Evolutionary conservation across 2,888 invertebrate species (phyloP).

Genomic region (Leistus spinibarbis): DNA sequence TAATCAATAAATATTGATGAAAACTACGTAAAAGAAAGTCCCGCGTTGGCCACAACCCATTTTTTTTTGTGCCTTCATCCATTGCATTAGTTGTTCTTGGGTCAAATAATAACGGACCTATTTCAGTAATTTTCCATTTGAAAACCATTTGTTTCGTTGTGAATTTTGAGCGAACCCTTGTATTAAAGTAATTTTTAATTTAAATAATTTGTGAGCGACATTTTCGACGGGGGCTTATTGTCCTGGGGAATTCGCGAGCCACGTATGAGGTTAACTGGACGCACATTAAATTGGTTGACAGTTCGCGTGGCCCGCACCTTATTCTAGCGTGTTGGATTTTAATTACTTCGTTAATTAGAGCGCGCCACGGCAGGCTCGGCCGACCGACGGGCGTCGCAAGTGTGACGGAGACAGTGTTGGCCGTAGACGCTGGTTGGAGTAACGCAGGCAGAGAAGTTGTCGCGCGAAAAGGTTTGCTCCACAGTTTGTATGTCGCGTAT

Average conservation of each 20-base stretch:
- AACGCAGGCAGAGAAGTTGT: neutral
- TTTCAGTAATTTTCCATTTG: neutral
- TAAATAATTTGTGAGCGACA: neutral
- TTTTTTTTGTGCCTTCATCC: no score
- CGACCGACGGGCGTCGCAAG: neutral
- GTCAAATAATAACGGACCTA: no score
- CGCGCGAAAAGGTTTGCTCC: neutral
- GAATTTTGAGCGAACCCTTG: neutral
- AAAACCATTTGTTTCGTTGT: neutral
- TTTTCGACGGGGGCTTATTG: neutral
- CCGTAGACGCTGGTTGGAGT: neutral
- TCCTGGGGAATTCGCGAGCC: neutral
- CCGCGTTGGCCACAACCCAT: no score
- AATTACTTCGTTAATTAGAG: constrained; percentile 21
- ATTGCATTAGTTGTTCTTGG: no score
- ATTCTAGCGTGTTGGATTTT: constrained; percentile 13
- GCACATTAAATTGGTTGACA: constrained; percentile 3
- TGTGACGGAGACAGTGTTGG: neutral
- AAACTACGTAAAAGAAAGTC: no score
- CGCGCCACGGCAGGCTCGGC: neutral
- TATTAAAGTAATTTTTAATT: neutral
- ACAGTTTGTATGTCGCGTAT: neutral
- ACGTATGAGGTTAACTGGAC: neutral
- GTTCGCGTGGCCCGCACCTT: constrained; percentile 1
- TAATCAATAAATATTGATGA: no score